A percentile compares a stretch with the other conserved stretches of the same genome.
Evolutionary conservation across 2,113 vertebrate species (phyloP).

Genomic region (Hemibagrus wyckioides): DNA sequence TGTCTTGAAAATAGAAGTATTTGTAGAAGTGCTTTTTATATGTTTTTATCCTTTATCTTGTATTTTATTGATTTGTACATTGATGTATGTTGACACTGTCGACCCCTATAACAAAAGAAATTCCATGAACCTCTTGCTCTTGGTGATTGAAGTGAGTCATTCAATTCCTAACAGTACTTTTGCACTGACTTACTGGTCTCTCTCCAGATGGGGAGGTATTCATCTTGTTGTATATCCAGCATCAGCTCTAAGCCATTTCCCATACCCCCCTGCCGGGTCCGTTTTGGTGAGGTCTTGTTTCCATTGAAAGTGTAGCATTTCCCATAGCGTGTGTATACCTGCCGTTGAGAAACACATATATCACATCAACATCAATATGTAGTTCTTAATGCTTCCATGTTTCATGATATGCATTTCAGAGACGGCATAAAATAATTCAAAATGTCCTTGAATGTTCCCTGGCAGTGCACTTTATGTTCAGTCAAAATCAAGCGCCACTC

Average conservation of each 20-base stretch:
- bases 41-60: neutral
- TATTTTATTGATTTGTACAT: neutral
- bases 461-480: neutral
- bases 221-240: constrained; percentile 98
- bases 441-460: neutral
- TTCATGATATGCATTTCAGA: neutral
- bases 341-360: constrained; percentile 23
- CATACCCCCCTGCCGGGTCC: constrained; percentile 91
- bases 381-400: neutral
- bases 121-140: neutral
- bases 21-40: neutral
- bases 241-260: constrained; percentile 97
- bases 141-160: neutral
- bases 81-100: neutral
- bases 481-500: neutral
- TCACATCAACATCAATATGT: neutral
- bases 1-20: neutral
- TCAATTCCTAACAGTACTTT: neutral
- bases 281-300: constrained; percentile 82
- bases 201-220: constrained; percentile 98
- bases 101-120: neutral
- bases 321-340: constrained; percentile 98
- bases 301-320: constrained; percentile 99
- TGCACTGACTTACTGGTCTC: constrained; percentile 86
- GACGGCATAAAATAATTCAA: neutral